Evolutionary conservation across 2,888 invertebrate species (phyloP).

Genomic region (Xestia c-nigrum): DNA sequence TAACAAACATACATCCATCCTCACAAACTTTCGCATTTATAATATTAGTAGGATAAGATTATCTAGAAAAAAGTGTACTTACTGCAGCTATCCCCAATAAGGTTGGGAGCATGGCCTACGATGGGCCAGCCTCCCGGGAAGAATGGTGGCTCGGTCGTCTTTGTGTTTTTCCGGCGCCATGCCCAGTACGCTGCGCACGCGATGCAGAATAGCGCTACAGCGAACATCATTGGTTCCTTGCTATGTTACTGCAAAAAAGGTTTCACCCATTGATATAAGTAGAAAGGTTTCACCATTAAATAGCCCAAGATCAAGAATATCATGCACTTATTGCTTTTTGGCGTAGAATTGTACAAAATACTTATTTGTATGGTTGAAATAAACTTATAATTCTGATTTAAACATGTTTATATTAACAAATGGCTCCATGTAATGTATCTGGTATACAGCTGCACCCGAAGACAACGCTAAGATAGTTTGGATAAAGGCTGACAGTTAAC

Average conservation of each 20-base stretch:
- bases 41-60: too few species aligned
- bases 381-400: too few species aligned
- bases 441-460: neutral
- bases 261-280: too few species aligned
- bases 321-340: neutral
- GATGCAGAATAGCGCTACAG: slow-evolving; percentile 69
- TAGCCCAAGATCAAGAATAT: neutral
- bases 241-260: slow-evolving; percentile 21
- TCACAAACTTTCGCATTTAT: too few species aligned
- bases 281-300: neutral
- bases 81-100: slow-evolving; percentile 82
- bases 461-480: neutral
- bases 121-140: slow-evolving; percentile 78
- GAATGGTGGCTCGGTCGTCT: slow-evolving; percentile 74
- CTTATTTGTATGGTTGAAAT: too few species aligned
- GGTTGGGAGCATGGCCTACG: slow-evolving; percentile 78
- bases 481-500: neutral
- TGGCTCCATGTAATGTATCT: too few species aligned
- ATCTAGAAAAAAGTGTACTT: slow-evolving; percentile 64
- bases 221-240: slow-evolving; percentile 68
- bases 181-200: slow-evolving; percentile 70
- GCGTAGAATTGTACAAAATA: neutral
- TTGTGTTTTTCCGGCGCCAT: slow-evolving; percentile 67
- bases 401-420: too few species aligned
- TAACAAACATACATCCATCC: too few species aligned